Base-by-base conservation (phyloP, 2,797 vertebrate species). In the Melopsittacus undulatus region DNA sequence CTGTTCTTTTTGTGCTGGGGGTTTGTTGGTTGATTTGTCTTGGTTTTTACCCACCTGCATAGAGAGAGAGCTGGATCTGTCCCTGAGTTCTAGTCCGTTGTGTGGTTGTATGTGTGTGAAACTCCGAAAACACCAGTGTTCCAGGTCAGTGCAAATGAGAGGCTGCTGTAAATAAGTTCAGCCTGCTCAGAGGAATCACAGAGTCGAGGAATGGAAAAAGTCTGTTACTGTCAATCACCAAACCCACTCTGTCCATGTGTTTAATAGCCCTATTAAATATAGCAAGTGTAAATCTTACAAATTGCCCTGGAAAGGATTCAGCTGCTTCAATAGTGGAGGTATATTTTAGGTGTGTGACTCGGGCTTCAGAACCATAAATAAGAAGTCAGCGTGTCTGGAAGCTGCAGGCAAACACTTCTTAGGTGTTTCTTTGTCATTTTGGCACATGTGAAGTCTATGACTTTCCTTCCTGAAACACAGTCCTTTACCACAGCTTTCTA, bases 221-320 rank as follows among this genome's bases (percentile, higher is more conserved):
- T 23, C 49, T 30, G 18, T 5, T 83, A 34, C 62, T 95, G 76
- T 76, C 85, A 64, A n/a, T 87, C 94, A 81, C 90, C 52, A 38
- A 42, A 72, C 74, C 82, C 29, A 13, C 73, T 72, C 54, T 83
- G 64, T 45, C 62, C 49, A 0, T 51, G 46, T 92, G 68, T 91
- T 92, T 95, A 56, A 77, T 78, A 83, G 76, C 61, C 68, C 51
- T 40, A 9, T 91, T 83, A 87, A 91, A 91, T 85, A 74, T 2
- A 83, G 85, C 59, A 23, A 80, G 76, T 46, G 61, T 94, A 92
- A 96, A 92, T 91, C 93, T 91, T 46, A 32, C 12, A 19, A 42
- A 48, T 57, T 80, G 54, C 75, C 66, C 87, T 32, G 63, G 48
- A 38, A 91, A 87, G 69, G 76, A 75, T 91, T 70, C 76, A 78